phyloP scores from a whole-genome alignment of 2,797 vertebrate genomes.

The Eutrigla gurnardus region DNA sequence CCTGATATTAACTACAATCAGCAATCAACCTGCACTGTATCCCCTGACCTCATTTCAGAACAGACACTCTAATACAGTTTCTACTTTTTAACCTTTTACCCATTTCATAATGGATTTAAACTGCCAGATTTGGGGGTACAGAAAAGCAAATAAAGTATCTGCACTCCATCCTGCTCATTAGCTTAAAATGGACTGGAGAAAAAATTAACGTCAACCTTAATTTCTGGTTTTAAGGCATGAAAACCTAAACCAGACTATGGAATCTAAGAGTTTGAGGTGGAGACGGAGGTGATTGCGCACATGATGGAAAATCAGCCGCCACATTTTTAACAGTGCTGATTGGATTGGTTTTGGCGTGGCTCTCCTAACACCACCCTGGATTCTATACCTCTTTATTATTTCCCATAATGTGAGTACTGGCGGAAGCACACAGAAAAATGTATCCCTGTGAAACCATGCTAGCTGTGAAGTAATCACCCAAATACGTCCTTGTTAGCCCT shows the following conservation, averaged over 20 bases:
- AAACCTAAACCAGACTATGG: constrained; percentile 52
- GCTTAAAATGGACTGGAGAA: constrained; percentile 51
- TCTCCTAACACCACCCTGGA: constrained; percentile 56
- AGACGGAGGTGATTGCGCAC: constrained; percentile 33
- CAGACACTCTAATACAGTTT: constrained; percentile 35
- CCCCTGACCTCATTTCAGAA: constrained; percentile 62
- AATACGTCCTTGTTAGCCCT: constrained; percentile 64
- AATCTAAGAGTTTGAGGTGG: constrained; percentile 41
- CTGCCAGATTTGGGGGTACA: constrained; percentile 28
- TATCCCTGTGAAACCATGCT: constrained; percentile 67
- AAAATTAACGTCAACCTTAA: constrained; percentile 68
- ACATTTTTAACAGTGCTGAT: constrained; percentile 66
- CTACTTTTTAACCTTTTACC: constrained; percentile 28
- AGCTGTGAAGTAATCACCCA: constrained; percentile 73
- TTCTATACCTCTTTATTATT: constrained; percentile 73
- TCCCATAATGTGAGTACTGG: constrained; percentile 70
- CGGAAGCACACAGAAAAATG: constrained; percentile 69
- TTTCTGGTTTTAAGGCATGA: constrained; percentile 61
- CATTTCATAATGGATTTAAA: constrained; percentile 45
- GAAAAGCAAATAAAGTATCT: constrained; percentile 16
- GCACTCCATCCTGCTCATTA: constrained; percentile 60
- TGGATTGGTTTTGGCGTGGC: constrained; percentile 67
- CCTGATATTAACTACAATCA: constrained; percentile 81
- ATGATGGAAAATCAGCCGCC: constrained; percentile 65
- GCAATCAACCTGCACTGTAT: constrained; percentile 67